Evolutionary conservation across 2,888 invertebrate genomes (phyloP).

Genomic region (Sinhomidia bicolor): DNA sequence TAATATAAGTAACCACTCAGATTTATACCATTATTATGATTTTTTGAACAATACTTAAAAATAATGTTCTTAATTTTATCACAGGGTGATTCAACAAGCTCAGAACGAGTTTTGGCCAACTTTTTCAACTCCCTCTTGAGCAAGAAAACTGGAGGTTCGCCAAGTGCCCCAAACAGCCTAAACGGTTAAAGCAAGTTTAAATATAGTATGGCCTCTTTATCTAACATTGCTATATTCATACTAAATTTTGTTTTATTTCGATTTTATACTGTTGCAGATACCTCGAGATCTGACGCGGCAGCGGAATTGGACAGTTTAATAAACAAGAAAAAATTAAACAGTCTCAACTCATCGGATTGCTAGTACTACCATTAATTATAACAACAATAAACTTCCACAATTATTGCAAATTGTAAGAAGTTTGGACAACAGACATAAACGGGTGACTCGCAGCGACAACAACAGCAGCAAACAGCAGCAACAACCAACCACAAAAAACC

Average conservation of each 20-base stretch:
- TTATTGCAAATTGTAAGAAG: conserved; percentile 27
- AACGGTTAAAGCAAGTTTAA: conserved; percentile 81
- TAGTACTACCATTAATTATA: conserved; percentile 66
- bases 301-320: conserved; percentile 95
- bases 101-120: conserved; percentile 97
- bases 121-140: conserved; percentile 98
- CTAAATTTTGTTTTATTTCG: neutral
- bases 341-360: conserved; percentile 79
- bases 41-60: neutral
- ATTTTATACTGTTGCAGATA: conserved; percentile 82
- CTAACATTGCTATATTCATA: too few species aligned
- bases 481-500: neutral
- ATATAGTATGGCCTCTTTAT: neutral
- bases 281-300: conserved; percentile 93
- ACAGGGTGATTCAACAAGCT: conserved; percentile 90
- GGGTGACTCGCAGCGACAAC: conserved; percentile 47
- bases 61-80: neutral
- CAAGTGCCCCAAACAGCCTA: conserved; percentile 83
- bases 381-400: conserved; percentile 59
- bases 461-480: neutral
- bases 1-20: conserved; percentile 9
- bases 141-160: conserved; percentile 92
- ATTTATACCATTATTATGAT: neutral
- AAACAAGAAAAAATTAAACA: conserved; percentile 85
- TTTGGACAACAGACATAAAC: conserved; percentile 33